phyloP scores from a whole-genome alignment of 2,797 vertebrate genomes.

The Garrulus glandarius region DNA sequence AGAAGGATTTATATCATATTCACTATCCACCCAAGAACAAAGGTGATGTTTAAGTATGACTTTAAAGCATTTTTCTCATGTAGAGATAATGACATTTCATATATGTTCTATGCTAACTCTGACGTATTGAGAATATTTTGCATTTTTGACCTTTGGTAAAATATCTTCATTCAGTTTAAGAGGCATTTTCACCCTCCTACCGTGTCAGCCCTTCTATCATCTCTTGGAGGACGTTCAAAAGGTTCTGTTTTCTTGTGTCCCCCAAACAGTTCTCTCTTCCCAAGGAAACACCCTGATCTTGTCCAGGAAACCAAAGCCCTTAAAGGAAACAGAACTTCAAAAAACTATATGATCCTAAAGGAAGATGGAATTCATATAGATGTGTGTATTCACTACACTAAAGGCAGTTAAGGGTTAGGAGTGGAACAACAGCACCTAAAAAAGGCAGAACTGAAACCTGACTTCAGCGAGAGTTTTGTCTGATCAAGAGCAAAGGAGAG shows the following conservation, averaged over 20 bases:
- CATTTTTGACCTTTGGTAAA: constrained; percentile 8
- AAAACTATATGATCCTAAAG: not conserved
- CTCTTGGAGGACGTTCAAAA: not conserved
- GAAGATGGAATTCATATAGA: not conserved
- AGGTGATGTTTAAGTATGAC: not conserved
- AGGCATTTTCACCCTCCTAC: not conserved
- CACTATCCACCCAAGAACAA: not conserved
- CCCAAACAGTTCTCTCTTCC: not conserved
- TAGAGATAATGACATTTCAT: not conserved
- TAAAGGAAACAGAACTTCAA: not conserved
- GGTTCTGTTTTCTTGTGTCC: not conserved
- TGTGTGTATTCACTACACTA: not conserved
- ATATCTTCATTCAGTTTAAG: not conserved
- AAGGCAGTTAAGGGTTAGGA: not conserved
- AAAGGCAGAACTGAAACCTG: not conserved
- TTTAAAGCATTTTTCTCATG: not conserved
- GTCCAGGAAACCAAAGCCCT: not conserved
- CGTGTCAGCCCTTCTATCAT: not conserved
- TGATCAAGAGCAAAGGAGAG: not conserved
- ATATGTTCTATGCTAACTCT: not conserved
- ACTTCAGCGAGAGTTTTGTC: not conserved
- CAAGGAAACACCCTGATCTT: not conserved
- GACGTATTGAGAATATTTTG: not conserved
- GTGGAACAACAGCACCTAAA: not conserved
- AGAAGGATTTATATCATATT: not conserved